These are phyloP conservation scores for Ommatoiulus sabulosus DNA, from an alignment of 2,888 invertebrate genomes.

Conservation along the genomic window DNA sequence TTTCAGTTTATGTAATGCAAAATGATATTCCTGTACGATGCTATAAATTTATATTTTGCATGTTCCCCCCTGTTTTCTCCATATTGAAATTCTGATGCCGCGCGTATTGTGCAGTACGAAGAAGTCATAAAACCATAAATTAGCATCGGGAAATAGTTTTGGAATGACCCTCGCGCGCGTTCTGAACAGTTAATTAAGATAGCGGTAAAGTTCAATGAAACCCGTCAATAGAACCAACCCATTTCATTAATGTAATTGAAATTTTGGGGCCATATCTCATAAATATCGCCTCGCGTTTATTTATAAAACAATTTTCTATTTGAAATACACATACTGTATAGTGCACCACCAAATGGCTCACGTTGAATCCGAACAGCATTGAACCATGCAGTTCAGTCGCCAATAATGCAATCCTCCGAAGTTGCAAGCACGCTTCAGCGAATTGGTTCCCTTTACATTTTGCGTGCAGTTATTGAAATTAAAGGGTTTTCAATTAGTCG, in stretches of 20 bases:
- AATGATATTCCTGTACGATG: constrained; percentile 4
- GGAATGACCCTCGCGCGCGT: neutral
- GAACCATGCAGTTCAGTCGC: neutral
- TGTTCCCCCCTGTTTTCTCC: neutral
- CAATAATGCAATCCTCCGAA: neutral
- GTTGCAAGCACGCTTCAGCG: neutral
- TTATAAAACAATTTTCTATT: constrained; percentile 3
- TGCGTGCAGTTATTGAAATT: neutral
- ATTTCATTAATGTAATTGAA: constrained; percentile 22
- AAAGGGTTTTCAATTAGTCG: constrained; percentile 21
- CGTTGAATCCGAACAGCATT: neutral
- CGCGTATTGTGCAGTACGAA: neutral
- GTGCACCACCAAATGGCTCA: neutral
- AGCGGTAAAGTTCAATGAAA: constrained; percentile 41
- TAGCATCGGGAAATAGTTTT: neutral
- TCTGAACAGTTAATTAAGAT: constrained; percentile 1
- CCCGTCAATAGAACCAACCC: neutral
- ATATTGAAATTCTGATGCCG: neutral
- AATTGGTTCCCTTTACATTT: neutral
- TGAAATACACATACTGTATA: neutral
- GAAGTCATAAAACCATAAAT: constrained; percentile 37
- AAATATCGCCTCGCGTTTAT: constrained; percentile 1
- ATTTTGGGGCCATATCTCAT: neutral
- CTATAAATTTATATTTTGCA: constrained; percentile 27
- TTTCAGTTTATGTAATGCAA: neutral